phyloP scores from a whole-genome alignment of 2,797 vertebrate species.

The Acrossocheilus wenchowensis region DNA sequence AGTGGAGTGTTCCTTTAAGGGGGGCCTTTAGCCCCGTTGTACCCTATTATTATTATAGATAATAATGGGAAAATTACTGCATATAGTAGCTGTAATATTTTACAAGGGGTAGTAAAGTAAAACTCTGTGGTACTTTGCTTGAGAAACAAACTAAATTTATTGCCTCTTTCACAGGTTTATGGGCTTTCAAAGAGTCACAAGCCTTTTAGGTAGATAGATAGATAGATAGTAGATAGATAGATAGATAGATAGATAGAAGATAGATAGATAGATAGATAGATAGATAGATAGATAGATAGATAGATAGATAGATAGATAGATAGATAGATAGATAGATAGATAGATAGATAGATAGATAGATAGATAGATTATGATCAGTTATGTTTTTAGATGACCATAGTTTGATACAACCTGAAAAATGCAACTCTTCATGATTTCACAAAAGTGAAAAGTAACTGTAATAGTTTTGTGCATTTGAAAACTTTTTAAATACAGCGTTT shows the following conservation, averaged over 20 bases:
- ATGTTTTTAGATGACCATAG: neutral
- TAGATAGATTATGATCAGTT: no score
- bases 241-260: no score
- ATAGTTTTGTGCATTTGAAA: neutral
- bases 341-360: neutral
- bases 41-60: no score
- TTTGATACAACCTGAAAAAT: constrained; percentile 11
- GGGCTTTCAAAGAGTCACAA: neutral
- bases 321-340: no score
- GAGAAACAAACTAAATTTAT: constrained; percentile 2
- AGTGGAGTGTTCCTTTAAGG: no score
- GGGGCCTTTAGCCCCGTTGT: no score
- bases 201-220: neutral
- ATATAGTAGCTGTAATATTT: neutral
- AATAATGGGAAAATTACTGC: neutral
- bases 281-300: neutral
- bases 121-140: neutral
- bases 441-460: neutral
- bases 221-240: neutral
- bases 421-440: neutral
- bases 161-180: constrained; percentile 4
- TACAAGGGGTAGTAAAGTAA: neutral
- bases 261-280: neutral
- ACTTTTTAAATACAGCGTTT: constrained; percentile 14
- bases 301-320: neutral